Evolutionary conservation across 64 coral and sea anemone genomes (phyloP).

Genomic region (Acropora yongei): DNA sequence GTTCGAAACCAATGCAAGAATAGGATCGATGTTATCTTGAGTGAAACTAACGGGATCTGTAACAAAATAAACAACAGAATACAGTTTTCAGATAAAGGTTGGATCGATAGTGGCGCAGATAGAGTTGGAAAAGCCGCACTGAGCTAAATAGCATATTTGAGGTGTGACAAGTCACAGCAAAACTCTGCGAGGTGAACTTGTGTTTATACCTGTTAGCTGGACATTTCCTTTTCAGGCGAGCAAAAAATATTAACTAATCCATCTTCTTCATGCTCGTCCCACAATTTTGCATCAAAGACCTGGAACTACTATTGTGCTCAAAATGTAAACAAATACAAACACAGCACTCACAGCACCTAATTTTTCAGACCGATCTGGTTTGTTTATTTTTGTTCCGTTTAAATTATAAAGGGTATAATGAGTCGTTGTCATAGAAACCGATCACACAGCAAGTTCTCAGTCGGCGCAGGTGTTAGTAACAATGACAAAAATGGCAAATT

Average conservation of each 20-base stretch:
- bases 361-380: background rate
- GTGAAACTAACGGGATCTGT: constrained; percentile 61
- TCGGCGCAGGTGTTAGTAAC: background rate
- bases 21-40: constrained; percentile 56
- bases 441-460: background rate
- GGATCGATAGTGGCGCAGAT: background rate
- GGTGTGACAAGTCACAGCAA: too few species aligned
- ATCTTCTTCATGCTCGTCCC: too few species aligned
- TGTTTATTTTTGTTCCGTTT: background rate
- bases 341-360: background rate
- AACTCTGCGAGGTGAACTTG: too few species aligned
- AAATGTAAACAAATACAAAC: background rate
- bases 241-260: too few species aligned
- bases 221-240: too few species aligned
- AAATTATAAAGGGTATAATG: background rate
- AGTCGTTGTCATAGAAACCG: background rate
- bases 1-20: constrained; percentile 76
- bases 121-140: too few species aligned
- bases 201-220: too few species aligned
- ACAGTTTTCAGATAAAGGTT: background rate
- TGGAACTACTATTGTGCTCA: background rate
- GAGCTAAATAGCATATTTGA: too few species aligned
- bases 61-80: constrained; percentile 21
- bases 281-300: too few species aligned
- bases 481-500: background rate